Base-by-base conservation (phyloP, 1,140 invertebrate species). In the Globodera ellingtonae region DNA sequence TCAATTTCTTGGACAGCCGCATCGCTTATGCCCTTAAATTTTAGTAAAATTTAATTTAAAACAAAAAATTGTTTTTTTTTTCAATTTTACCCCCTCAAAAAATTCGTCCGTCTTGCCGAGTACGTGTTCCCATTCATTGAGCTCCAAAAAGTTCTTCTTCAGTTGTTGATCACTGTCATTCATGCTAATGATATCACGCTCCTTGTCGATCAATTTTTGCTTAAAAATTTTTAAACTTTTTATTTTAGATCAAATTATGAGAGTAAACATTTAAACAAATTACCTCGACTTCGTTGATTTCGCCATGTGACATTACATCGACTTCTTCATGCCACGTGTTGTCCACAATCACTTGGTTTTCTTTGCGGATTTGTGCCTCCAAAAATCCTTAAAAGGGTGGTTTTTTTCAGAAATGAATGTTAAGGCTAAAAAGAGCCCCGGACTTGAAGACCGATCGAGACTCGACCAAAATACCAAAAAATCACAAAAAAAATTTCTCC, bases 41-140 rank as follows among this genome's bases (percentile, higher is more conserved):
- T 24, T 24, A 35, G 35, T 67, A 21, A 48, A 50, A 21, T 18
- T 35, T 24, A 6, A 6, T 18, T 35, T 24, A 6, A 6, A n/a
- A 72, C 67, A 65, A n/a, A n/a, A n/a, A n/a, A n/a, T n/a, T n/a
- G 71, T 50, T 67, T 48, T 81, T 15, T 18, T 59, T 88, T 76
- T 76, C 0, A 67, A 10, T 44, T 7, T n/a, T 47, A 77, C 87
- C 50, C 86, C 87, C 83, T 89, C 78, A 81, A 89, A 89, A 77
- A 90, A 90, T 62, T 84, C 76, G 71, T 89, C 89, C 24, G 88
- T 88, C 72, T 90, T 90, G 46, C 88, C 79, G 69, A 89, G 80
- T 67, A 89, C 88, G 71, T 86, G 81, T 71, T 89, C 86, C 88
- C 88, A 88, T 83, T 89, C 88, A 62, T 87, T 87, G 44, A 90